Evolutionary conservation across 2,113 vertebrate genomes (phyloP).

Genomic region (Nicator chloris): DNA sequence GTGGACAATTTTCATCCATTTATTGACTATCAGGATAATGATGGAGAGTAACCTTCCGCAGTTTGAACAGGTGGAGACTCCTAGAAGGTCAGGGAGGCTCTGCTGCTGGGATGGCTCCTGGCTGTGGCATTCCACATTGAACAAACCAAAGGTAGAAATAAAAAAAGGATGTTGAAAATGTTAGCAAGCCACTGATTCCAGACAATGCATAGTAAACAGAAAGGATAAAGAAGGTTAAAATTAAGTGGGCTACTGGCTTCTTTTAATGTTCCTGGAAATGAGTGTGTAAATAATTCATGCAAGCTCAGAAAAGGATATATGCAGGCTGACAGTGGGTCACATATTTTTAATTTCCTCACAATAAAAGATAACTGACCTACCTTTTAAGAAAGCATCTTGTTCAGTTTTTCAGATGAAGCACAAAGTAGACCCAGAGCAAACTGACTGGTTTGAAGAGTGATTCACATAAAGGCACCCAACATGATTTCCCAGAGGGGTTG

Average conservation of each 20-base stretch:
- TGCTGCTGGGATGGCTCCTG: background rate
- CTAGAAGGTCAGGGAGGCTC: background rate
- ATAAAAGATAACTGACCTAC: background rate
- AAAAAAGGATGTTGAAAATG: background rate
- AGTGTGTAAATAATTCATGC: background rate
- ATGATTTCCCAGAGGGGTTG: background rate
- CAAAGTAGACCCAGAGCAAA: background rate
- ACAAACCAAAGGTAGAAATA: background rate
- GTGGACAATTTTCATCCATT: background rate
- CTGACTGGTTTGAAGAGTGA: background rate
- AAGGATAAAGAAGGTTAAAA: background rate
- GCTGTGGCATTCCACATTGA: rapidly evolving
- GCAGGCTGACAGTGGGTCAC: background rate
- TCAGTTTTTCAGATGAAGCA: background rate
- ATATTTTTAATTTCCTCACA: background rate
- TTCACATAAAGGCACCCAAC: background rate
- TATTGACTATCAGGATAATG: background rate
- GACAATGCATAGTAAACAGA: background rate
- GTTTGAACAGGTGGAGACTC: background rate
- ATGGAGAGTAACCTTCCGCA: background rate
- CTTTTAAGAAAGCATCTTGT: background rate
- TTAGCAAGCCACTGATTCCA: background rate
- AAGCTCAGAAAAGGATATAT: background rate
- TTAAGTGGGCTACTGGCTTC: background rate
- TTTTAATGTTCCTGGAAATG: background rate